Evolutionary conservation across 92 coral and sea anemone genomes (phyloP), one percentile per base, ranked within the genome.

Genomic region (Palythoa grandis): DNA sequence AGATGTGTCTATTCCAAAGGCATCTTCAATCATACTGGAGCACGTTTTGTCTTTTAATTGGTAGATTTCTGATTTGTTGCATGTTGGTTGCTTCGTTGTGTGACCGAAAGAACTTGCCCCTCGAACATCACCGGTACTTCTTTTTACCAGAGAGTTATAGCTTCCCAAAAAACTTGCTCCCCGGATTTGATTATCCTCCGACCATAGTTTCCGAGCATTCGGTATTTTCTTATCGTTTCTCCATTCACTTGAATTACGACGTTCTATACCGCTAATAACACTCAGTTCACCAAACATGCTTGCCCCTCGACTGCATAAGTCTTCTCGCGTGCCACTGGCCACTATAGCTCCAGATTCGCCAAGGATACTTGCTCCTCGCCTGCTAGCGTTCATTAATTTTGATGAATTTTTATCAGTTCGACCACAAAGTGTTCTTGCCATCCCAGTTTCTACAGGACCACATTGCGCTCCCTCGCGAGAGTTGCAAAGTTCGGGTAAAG

Each of bases 31-130:
- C 37, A 58, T 12, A 50, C 71, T 38, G 54, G 48, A 1, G 40
- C 40, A 11, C 0, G 8, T 15, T 17, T 43, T 7, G 17, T 69
- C 4, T 8, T 37, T 60, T 60, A 15, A 20, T 39, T 78, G 35
- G 25, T 39, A 12, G 25, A 37, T 43, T 22, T 78, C 92, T 14
- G 63, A 82, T 19, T 17, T 22, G 57, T 3, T 70, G 24, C 14
- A 6, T 35, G 38, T 19, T 5, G 38, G 50, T 6, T 4, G 38
- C 39, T 29, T 35, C 22, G 73, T 52, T 2, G 73, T 78, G 39
- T 53, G 60, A 2, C 86, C 91, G 75, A 92, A 92, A n/a, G 86
- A 87, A 61, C 98, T 92, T 25, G 95, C 95, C 11, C 92, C 96
- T 57, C 94, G 79, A 17, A 65, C 22, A 29, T 43, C 82, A 7